Base-by-base conservation (phyloP, 2,113 vertebrate species). In the Rhabdornis inornatus region DNA sequence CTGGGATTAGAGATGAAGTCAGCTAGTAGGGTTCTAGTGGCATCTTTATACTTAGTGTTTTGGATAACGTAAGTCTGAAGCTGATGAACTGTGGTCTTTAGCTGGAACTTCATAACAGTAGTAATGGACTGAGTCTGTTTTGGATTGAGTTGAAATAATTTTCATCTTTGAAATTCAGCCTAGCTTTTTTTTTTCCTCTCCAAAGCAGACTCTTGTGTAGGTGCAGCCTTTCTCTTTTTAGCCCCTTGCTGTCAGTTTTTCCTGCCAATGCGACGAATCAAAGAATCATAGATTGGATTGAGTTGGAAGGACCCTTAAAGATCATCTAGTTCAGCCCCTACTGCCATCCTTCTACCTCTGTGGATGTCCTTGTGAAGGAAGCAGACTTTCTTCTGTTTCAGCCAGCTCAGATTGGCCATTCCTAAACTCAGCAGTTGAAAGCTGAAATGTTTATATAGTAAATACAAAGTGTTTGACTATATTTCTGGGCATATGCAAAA, bases 281-380 rank as follows among this genome's bases (percentile, higher is more conserved):
- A 72, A 35, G 31, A 80, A 42, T 56, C 31, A 27, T 14, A 49
- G 31, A 22, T 33, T 27, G 35, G 21, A 27, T 33, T 37, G 35
- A 65, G 50, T 33, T 81, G 44, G 42, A 65, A 59, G 35, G 59
- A 64, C 25, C 31, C 27, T 72, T 81, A 44, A 50, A 72, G 50
- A 33, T 57, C 24, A 35, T 56, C 9, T 27, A 49, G 16, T 63
- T 71, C 42, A 27, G 10, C 11, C 59, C 44, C 33, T 69, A 53
- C 70, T 61, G 68, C 72, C 80, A 96, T 76, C 64, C 50, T 89
- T 95, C 87, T 11, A 3, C 78, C 79, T 94, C 68, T 59, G 14
- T 81, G 90, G 88, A 87, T 94, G 83, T 95, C 93, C 42, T 93
- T 20, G 3, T 49, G 71, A 88, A 82, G 90, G 85, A 87, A 86